phyloP scores from a whole-genome alignment of 1,140 invertebrate species.

The Polyergus mexicanus region DNA sequence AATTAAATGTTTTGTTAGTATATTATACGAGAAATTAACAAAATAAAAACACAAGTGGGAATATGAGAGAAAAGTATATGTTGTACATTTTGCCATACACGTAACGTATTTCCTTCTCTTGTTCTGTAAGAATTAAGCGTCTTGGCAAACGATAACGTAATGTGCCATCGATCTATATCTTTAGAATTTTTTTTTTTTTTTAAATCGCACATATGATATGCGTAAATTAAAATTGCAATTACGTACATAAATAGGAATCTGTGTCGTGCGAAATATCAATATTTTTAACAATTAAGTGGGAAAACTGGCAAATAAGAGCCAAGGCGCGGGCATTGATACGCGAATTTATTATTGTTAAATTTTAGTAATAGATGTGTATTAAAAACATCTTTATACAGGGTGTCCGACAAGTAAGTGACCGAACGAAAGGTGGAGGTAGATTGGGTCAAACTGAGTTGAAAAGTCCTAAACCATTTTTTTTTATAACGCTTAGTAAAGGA shows the following conservation, averaged over 20 bases:
- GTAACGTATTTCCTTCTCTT: conserved; percentile 27
- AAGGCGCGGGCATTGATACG: too few relatives aligned
- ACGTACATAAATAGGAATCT: neutral
- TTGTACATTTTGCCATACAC: conserved; percentile 16
- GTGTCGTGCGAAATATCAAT: neutral
- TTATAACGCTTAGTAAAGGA: too few relatives aligned
- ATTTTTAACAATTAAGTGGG: neutral
- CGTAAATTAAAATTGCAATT: conserved; percentile 23
- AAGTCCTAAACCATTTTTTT: too few relatives aligned
- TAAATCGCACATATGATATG: neutral
- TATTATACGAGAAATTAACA: conserved; percentile 83
- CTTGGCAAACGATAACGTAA: neutral
- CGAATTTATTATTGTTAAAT: too few relatives aligned
- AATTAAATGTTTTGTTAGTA: conserved; percentile 85
- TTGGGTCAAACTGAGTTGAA: too few relatives aligned
- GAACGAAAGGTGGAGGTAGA: too few relatives aligned
- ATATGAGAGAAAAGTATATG: conserved; percentile 58
- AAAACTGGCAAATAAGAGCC: too few relatives aligned
- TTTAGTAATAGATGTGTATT: too few relatives aligned
- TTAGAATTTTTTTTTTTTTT: neutral
- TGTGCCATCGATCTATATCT: neutral
- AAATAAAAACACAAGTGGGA: conserved; percentile 82
- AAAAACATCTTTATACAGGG: too few relatives aligned
- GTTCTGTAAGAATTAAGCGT: neutral
- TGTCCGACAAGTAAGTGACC: too few relatives aligned